Conservation (phyloP, 1,140 invertebrate genomes). For the Leptopilina clavipes region DNA sequence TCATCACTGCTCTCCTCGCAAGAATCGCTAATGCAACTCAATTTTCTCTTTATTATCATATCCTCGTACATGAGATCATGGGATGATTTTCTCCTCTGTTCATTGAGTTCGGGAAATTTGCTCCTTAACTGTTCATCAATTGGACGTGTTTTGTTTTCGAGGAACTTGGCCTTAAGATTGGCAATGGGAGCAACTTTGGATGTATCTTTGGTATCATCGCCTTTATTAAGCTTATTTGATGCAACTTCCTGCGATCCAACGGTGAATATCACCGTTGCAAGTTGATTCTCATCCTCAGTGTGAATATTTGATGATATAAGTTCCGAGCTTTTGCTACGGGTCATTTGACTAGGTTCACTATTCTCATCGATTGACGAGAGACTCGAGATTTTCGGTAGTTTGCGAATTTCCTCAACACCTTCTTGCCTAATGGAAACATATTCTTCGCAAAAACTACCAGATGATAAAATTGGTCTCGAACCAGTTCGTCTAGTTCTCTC, state of each 20-base stretch:
- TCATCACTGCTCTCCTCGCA: conserved; percentile 8
- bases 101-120: conserved; percentile 50
- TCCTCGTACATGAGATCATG: conserved; percentile 64
- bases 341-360: conserved; percentile 66
- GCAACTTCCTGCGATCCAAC: conserved; percentile 58
- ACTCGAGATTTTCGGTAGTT: conserved; percentile 70
- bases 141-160: conserved; percentile 50
- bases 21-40: conserved; percentile 18
- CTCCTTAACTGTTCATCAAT: conserved; percentile 45
- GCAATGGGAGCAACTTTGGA: conserved; percentile 59
- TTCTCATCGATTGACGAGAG: conserved; percentile 72
- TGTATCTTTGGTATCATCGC: conserved; percentile 50
- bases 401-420: conserved; percentile 61
- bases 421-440: conserved; percentile 57
- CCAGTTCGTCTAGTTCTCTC: conserved; percentile 81
- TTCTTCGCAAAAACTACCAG: conserved; percentile 66
- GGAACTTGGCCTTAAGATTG: conserved; percentile 55
- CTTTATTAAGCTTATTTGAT: background rate
- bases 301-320: background rate
- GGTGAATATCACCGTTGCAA: conserved; percentile 64
- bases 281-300: conserved; percentile 34
- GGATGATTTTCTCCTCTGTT: conserved; percentile 57
- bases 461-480: conserved; percentile 74
- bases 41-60: conserved; percentile 44
- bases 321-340: conserved; percentile 53